Base-by-base conservation (phyloP, 1,140 invertebrate species). In the Leptonema lineaticorne region DNA sequence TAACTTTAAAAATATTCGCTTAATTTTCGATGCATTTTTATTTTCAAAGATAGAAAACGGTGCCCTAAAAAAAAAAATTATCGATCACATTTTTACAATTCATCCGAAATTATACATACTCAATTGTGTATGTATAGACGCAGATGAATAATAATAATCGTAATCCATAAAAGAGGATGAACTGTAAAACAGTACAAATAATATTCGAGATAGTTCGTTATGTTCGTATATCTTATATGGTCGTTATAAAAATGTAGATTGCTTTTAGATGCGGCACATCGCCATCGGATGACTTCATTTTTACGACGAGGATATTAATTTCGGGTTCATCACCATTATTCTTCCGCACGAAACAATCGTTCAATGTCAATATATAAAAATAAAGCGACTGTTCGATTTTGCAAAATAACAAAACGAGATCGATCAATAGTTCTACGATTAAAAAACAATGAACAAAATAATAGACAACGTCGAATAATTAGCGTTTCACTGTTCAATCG, bases 171-270 rank as follows among this genome's bases (percentile, higher is more conserved):
- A n/a, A n/a, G n/a, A n/a, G n/a, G n/a, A n/a, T 41, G 16, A 2
- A 16, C 16, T 41, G 11, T 41, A 41, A 41, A 11, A 11, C 24
- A 53, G 22, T 26, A 53, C 20, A 53, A 53, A 53, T 53, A 22
- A 53, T 53, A 53, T 26, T 24, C 18, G 27, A 24, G 27, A 26
- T 4, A 16, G 11, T 53, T 26, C 14, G 57, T 59, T 59, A 2
- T 59, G 57, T 33, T 24, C 16, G 26, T 46, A 16, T 56, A n/a
- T 62, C 41, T 64, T 64, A 64, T 50, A 30, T 64, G 27, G 29
- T 14, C 26, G 45, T 50, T 50, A 64, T 64, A 64, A 64, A 64
- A 64, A 26, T 64, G 62, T 64, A 64, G 62, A 64, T 50, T 30
- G 26, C 26, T 41, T 28, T 50, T 50, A 29, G 62, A 64, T 50